Percentiles rank a stretch among this genome's conserved stretches.
Evolutionary conservation across 2,888 invertebrate genomes (phyloP).

Genomic region (Agrotis puta): DNA sequence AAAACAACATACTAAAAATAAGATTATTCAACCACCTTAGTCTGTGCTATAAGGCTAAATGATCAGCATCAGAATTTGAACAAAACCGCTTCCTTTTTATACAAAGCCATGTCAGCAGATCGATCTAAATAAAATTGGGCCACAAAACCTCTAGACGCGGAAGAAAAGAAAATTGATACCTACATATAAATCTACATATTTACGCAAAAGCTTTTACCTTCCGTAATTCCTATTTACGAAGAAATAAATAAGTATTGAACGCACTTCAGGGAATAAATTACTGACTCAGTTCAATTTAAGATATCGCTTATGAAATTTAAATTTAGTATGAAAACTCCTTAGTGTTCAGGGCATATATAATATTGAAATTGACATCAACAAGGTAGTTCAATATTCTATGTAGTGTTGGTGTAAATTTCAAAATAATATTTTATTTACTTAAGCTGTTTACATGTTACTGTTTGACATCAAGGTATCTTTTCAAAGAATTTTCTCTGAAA

Average conservation of each 20-base stretch:
- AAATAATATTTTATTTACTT: too few species aligned
- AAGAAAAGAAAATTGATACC: constrained; percentile 47
- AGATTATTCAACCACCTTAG: background rate
- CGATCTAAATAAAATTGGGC: constrained; percentile 22
- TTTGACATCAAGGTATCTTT: background rate
- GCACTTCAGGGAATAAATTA: constrained; percentile 52
- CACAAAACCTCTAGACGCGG: constrained; percentile 23
- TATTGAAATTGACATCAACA: constrained; percentile 2
- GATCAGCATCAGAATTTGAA: background rate
- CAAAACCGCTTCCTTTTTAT: background rate
- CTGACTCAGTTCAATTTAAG: constrained; percentile 47
- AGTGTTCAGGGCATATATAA: background rate
- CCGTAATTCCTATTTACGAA: constrained; percentile 43
- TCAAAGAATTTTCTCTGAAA: constrained; percentile 5
- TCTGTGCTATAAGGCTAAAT: background rate
- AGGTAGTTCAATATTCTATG: background rate
- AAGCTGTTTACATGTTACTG: background rate
- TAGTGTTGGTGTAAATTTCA: background rate
- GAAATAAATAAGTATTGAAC: constrained; percentile 54
- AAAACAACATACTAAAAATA: too few species aligned
- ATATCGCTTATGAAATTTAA: constrained; percentile 28
- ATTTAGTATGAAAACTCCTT: constrained; percentile 12
- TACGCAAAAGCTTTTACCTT: constrained; percentile 39
- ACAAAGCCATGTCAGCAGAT: background rate
- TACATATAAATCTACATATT: constrained; percentile 54